Evolutionary conservation across 2,888 invertebrate species (phyloP), one percentile per base, ranked within the genome.

Genomic region (Drosophila formosana): DNA sequence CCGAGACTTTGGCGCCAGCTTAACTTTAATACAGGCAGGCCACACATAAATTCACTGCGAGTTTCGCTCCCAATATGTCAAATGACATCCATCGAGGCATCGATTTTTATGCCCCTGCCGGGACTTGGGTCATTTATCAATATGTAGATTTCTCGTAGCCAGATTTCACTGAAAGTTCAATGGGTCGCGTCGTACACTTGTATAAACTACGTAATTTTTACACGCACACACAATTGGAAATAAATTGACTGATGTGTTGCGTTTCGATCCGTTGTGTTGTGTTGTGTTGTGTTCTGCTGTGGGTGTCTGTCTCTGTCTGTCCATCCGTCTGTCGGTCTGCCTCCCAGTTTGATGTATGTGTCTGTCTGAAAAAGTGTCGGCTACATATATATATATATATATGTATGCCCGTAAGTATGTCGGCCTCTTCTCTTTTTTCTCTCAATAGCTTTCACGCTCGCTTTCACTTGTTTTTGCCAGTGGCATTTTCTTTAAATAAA

Each of bases 241-340:
- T 84, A 74, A 87, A 83, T 87, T 83, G 83, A 83, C 80, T 78
- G 82, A 83, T 83, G 72, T 82, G 72, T 73, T 18, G 18, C 18
- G 18, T 18, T 18, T 18, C 18, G 18, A 18, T 28, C 28, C 5
- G 4, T 28, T 28, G 28, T 28, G 28, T 28, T 28, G 28, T 28
- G 28, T 28, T 30, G 30, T 30, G 30, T 30, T 83, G 72, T 82
- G 72, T 73, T 86, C 83, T 79, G 34, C 45, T 57, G 57, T 45
- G 79, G 75, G 77, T 73, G 75, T 39, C 37, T 26, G 51, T 63
- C 64, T 28, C 43, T 53, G 51, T 41, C 58, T 47, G 62, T 37
- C 75, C 28, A 45, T 46, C 64, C 18, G 53, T 39, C 79, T 55
- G 46, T 49, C 60, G 30, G 39, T n/a, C 43, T 51, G 72, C 55